Conservation (phyloP, 2,888 invertebrate species). For the Sinopyrophorus schimmeli region DNA sequence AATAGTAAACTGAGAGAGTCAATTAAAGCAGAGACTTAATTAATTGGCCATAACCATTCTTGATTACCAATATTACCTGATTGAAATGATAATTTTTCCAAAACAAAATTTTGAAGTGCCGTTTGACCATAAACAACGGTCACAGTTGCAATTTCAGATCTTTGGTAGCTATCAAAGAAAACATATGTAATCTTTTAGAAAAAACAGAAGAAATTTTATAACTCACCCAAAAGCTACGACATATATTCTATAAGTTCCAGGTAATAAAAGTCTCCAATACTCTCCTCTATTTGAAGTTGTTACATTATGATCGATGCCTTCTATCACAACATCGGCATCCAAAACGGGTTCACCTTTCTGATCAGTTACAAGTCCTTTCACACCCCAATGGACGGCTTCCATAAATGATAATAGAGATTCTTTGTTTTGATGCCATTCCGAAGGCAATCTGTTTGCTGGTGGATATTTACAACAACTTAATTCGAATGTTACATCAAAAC, state of each 20-base stretch:
- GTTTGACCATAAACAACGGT: conserved; percentile 52
- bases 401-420: conserved; percentile 83
- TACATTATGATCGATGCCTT: conserved; percentile 79
- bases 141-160: conserved; percentile 54
- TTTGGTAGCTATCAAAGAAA: conserved; percentile 57
- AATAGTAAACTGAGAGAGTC: background rate
- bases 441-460: conserved; percentile 64
- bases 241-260: conserved; percentile 80
- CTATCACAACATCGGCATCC: conserved; percentile 75
- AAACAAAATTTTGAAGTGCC: conserved; percentile 54
- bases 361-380: conserved; percentile 65
- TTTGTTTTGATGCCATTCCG: conserved; percentile 86
- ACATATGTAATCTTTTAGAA: conserved; percentile 3
- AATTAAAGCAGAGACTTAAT: background rate
- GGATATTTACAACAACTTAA: conserved; percentile 97
- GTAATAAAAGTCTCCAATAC: conserved; percentile 91
- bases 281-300: conserved; percentile 81
- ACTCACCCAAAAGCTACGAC: conserved; percentile 74
- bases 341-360: conserved; percentile 64
- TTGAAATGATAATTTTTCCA: conserved; percentile 40
- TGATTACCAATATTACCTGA: conserved; percentile 24
- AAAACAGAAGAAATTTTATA: conserved; percentile 2
- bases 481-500: conserved; percentile 96
- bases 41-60: conserved; percentile 21
- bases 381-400: conserved; percentile 77